Evolutionary conservation across 2,797 vertebrate genomes (phyloP).

Genomic region (Chrosomus eos): DNA sequence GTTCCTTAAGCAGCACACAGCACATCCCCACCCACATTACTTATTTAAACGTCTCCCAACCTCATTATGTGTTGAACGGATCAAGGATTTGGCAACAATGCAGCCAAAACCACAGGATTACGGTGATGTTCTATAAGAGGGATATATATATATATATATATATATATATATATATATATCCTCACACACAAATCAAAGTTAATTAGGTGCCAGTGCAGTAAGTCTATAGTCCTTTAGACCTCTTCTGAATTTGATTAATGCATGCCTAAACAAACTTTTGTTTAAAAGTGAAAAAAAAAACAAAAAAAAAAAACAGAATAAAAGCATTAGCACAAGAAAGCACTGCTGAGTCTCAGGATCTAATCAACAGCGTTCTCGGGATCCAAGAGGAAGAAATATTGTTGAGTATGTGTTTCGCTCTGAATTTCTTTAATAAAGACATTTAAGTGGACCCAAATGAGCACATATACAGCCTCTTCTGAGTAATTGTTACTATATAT

Average conservation of each 20-base stretch:
- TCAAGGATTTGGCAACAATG: constrained; percentile 22
- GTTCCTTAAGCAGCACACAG: constrained; percentile 46
- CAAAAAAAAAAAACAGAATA: constrained; percentile 8
- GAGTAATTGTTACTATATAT: constrained; percentile 20
- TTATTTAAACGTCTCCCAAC: constrained; percentile 47
- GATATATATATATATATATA: not conserved
- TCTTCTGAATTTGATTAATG: constrained; percentile 47
- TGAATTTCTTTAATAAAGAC: constrained; percentile 30
- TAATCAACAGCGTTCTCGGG: constrained; percentile 10
- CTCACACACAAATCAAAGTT: not conserved
- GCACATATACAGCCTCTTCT: not conserved
- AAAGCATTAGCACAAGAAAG: constrained; percentile 21
- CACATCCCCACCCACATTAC: constrained; percentile 47
- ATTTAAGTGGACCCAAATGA: constrained; percentile 31
- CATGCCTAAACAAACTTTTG: constrained; percentile 44
- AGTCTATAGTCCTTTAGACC: constrained; percentile 38
- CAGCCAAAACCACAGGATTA: constrained; percentile 2
- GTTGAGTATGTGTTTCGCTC: not conserved
- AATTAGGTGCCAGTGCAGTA: constrained; percentile 43
- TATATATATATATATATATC: not conserved
- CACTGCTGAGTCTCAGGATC: constrained; percentile 13
- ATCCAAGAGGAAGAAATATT: constrained; percentile 22
- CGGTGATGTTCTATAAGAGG: constrained; percentile 20
- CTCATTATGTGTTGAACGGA: constrained; percentile 36
- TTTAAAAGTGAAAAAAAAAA: constrained; percentile 13